These are phyloP conservation scores for Lamellibrachia satsuma DNA, from an alignment of 2,888 invertebrate species.

Conservation along the genomic window DNA sequence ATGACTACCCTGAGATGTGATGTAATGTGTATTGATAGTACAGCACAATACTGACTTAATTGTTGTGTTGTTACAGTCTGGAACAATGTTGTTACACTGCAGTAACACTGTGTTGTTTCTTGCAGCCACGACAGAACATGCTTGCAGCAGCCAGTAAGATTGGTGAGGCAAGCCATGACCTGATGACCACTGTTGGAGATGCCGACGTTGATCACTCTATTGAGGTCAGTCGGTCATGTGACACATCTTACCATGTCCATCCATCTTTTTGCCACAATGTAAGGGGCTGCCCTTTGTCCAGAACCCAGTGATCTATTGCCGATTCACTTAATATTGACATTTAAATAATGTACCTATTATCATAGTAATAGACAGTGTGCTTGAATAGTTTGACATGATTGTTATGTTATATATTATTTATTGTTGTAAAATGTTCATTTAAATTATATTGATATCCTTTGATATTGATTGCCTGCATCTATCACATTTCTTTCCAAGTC, in stretches of 20 bases:
- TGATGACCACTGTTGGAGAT: conserved; percentile 79
- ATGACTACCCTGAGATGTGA: background rate
- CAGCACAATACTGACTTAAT: background rate
- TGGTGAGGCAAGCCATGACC: conserved; percentile 94
- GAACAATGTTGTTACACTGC: background rate
- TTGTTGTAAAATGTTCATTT: too few species aligned
- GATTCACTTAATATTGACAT: too few species aligned
- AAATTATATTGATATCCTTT: too few species aligned
- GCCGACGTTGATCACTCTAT: conserved; percentile 70
- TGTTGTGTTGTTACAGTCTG: background rate
- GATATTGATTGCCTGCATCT: too few species aligned
- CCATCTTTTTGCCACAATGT: background rate
- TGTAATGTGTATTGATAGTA: background rate
- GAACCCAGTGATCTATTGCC: too few species aligned
- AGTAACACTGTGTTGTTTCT: background rate
- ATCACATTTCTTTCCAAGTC: too few species aligned
- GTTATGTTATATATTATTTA: too few species aligned
- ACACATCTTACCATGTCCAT: background rate
- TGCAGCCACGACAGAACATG: conserved; percentile 74
- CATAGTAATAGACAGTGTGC: too few species aligned
- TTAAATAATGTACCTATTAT: too few species aligned
- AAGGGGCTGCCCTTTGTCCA: background rate
- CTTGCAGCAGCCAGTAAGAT: conserved; percentile 89
- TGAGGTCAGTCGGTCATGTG: conserved; percentile 46
- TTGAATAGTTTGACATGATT: too few species aligned